Evolutionary conservation across 2,797 vertebrate genomes (phyloP).

Genomic region (Potorous gilbertii): DNA sequence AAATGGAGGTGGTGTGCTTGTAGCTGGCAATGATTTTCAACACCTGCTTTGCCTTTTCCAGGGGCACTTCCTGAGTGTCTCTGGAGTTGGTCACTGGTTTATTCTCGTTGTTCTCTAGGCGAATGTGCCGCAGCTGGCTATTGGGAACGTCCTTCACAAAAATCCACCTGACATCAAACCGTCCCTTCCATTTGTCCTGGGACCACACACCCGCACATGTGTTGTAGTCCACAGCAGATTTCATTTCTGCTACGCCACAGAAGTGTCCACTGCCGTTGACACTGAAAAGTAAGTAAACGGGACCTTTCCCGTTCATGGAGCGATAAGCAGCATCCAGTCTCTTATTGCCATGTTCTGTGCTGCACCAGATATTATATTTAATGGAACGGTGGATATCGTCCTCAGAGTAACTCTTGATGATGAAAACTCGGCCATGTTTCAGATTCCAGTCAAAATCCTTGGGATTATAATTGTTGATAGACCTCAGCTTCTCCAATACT

Average conservation of each 20-base stretch:
- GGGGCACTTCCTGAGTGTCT: constrained; percentile 99
- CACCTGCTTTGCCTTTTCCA: constrained; percentile 99
- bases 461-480: constrained; percentile 98
- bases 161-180: constrained; percentile 98
- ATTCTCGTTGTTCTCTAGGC: constrained; percentile 99
- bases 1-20: constrained; percentile 99
- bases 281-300: constrained; percentile 97
- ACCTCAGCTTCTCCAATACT: constrained; percentile 96
- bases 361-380: constrained; percentile 99
- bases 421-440: constrained; percentile 96
- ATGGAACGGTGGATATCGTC: constrained; percentile 99
- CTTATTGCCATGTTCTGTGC: constrained; percentile 99
- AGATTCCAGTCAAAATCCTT: constrained; percentile 99
- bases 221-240: constrained; percentile 99
- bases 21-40: constrained; percentile 99
- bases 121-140: constrained; percentile 98
- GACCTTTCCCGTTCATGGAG: constrained; percentile 95
- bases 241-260: constrained; percentile 98
- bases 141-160: constrained; percentile 99
- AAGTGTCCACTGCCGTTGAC: constrained; percentile 99
- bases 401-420: constrained; percentile 99
- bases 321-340: constrained; percentile 96
- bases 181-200: constrained; percentile 99
- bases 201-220: constrained; percentile 99
- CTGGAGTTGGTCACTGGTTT: constrained; percentile 99